phyloP scores from a whole-genome alignment of 2,113 vertebrate genomes.

The Pandion haliaetus region DNA sequence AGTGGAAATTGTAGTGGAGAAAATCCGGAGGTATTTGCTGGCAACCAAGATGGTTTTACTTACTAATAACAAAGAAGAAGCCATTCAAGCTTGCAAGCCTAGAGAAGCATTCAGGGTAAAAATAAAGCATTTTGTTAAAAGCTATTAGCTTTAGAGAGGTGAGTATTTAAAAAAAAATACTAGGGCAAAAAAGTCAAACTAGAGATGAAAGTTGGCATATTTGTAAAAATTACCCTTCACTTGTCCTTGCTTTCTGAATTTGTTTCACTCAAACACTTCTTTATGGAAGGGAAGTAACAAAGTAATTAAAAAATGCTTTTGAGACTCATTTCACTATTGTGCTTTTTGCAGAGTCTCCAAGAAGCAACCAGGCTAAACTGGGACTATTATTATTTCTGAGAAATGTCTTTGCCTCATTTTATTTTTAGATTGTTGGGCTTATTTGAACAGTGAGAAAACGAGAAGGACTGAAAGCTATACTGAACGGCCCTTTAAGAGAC shows the following conservation, averaged over 20 bases:
- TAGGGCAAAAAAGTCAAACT: neutral
- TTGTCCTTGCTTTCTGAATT: neutral
- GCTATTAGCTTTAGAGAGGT: neutral
- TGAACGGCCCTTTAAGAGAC: neutral
- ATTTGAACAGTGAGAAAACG: neutral
- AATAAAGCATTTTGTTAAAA: neutral
- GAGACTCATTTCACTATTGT: neutral
- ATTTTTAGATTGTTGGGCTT: neutral
- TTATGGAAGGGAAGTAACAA: neutral
- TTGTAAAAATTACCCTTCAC: neutral
- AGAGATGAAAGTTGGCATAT: neutral
- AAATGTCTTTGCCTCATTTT: neutral
- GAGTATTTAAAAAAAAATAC: neutral
- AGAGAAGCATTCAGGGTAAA: neutral
- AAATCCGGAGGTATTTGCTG: neutral
- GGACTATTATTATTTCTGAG: neutral
- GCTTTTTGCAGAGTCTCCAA: neutral
- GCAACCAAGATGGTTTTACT: neutral
- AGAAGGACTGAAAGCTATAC: neutral
- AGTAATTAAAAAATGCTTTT: slow-evolving; percentile 31
- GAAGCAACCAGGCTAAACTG: neutral
- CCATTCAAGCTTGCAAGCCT: neutral
- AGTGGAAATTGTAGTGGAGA: too few species aligned
- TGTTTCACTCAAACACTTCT: neutral
- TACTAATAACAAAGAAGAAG: neutral